Evolutionary conservation across 2,113 vertebrate species (phyloP).

Genomic region (Apistogramma diplotaenia): DNA sequence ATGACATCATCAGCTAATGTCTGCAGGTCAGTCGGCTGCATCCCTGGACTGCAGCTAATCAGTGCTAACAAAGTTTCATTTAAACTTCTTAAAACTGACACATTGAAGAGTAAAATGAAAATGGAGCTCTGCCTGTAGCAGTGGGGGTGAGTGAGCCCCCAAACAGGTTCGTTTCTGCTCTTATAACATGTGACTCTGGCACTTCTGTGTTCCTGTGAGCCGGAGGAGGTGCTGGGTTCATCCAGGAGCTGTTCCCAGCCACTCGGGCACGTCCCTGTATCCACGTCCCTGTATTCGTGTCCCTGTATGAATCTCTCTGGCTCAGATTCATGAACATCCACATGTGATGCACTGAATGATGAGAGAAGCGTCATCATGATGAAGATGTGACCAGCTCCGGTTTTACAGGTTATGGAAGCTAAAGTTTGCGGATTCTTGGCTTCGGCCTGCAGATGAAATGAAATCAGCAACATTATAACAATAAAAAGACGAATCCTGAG

Average conservation of each 20-base stretch:
- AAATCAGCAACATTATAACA: neutral
- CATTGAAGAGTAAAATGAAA: too few relatives aligned
- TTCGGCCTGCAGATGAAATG: fast-evolving
- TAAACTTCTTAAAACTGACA: neutral
- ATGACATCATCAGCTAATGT: neutral
- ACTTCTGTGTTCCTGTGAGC: neutral
- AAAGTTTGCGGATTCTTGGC: neutral
- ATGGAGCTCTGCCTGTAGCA: too few relatives aligned
- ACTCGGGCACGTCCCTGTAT: neutral
- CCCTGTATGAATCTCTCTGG: too few relatives aligned
- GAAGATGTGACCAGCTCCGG: fast-evolving
- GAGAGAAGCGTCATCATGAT: neutral
- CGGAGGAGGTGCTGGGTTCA: neutral
- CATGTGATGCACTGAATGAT: neutral
- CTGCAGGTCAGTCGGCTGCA: fast-evolving
- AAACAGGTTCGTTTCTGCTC: neutral
- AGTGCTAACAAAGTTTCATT: neutral
- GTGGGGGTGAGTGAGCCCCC: fast-evolving
- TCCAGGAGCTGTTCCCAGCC: neutral
- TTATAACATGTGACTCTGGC: neutral
- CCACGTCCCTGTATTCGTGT: neutral
- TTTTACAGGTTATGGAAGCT: too few relatives aligned
- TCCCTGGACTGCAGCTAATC: neutral
- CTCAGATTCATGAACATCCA: fast-evolving
- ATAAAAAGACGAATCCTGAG: neutral